Base-by-base conservation (phyloP, 2,888 invertebrate genomes). In the Aplocera efformata region DNA sequence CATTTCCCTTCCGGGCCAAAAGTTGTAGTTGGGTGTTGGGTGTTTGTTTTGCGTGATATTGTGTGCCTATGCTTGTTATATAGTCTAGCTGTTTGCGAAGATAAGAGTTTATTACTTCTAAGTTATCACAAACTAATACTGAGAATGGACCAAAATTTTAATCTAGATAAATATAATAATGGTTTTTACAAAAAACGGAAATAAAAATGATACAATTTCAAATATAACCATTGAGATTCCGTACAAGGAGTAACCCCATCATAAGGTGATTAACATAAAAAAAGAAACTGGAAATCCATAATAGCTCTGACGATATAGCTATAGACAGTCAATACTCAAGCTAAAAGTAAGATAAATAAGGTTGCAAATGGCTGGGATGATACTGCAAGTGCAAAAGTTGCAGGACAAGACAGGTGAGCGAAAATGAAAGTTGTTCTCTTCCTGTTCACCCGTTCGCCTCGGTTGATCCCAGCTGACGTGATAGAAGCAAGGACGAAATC, bases 391-490 rank as follows among this genome's bases (percentile, higher is more conserved):
- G 66, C 67, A 75, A 73, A 67, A 78, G 72, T 63, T 66, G 75
- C 73, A 75, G 70, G 72, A 73, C 79, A 72, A 69, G 79, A 82
- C 86, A 86, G 88, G 88, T 88, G 88, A 70, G 70, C 75, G 82
- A 86, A 88, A 85, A 83, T 72, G 88, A 88, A 88, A 88, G 88
- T 86, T 84, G 88, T 85, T 84, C 78, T 75, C 85, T 88, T 88
- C 88, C 88, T 88, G 86, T 60, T 83, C 71, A 73, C 74, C 68
- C 66, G 83, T 67, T 80, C 58, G 75, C 85, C 82, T 83, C 82
- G 79, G 61, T 58, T 62, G 49, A 50, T 65, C 60, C 66, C 61
- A 62, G 60, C 61, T 65, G 66, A 40, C 61, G 62, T 58, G 58
- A 64, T 62, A 66, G 57, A 59, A 56, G 50, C 60, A 69, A 69